These are phyloP conservation scores for Pachymerium ferrugineum DNA, from an alignment of 2,888 invertebrate genomes.

Conservation along the genomic window DNA sequence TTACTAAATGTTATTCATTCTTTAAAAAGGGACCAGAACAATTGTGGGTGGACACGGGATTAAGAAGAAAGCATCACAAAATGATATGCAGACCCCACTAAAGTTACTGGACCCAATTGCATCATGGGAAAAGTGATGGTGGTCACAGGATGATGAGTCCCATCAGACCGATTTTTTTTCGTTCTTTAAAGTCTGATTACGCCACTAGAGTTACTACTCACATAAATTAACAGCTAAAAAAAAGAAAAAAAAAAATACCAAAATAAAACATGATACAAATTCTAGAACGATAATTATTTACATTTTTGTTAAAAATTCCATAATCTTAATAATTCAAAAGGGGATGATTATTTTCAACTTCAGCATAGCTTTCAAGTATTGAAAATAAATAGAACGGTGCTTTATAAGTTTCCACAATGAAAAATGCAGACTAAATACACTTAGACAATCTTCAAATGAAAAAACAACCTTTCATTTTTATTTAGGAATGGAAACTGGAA, in stretches of 20 bases:
- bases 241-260: neutral
- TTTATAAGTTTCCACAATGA: neutral
- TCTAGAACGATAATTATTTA: neutral
- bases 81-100: slow-evolving; percentile 18
- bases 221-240: neutral
- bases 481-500: neutral
- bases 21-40: neutral
- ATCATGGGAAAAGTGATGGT: slow-evolving; percentile 28
- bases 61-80: neutral
- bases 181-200: neutral
- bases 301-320: neutral
- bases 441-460: too few species aligned
- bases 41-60: neutral
- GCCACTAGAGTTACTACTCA: neutral
- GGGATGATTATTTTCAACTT: neutral
- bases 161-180: neutral
- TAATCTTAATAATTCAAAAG: neutral
- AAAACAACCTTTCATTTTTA: too few species aligned
- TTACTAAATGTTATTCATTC: neutral
- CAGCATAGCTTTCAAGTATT: neutral
- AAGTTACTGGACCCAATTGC: slow-evolving; percentile 26
- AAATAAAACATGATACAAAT: too few species aligned
- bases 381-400: neutral
- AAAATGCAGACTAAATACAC: too few species aligned
- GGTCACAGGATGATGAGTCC: neutral